These are phyloP conservation scores for Cygnus atratus DNA, from an alignment of 2,113 vertebrate genomes.

Conservation along the genomic window DNA sequence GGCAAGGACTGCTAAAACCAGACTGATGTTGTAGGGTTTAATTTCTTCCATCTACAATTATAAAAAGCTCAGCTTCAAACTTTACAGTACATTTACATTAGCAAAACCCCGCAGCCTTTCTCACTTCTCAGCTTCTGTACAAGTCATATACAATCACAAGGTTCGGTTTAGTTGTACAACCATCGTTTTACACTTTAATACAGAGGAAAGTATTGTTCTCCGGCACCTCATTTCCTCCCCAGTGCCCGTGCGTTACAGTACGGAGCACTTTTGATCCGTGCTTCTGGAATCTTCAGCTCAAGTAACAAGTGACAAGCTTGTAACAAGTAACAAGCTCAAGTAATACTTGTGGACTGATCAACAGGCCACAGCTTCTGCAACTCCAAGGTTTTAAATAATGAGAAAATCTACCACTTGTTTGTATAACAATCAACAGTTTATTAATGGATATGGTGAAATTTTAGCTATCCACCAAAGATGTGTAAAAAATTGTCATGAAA, in stretches of 20 bases:
- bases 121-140: slow-evolving; percentile 27
- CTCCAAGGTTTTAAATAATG: slow-evolving; percentile 54
- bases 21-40: slow-evolving; percentile 70
- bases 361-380: slow-evolving; percentile 14
- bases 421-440: slow-evolving; percentile 77
- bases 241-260: not conserved
- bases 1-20: slow-evolving; percentile 60
- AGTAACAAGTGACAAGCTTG: too few relatives aligned
- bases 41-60: slow-evolving; percentile 71
- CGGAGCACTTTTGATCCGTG: not conserved
- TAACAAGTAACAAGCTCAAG: too few relatives aligned
- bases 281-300: slow-evolving; percentile 9
- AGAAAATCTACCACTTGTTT: slow-evolving; percentile 57
- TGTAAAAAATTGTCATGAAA: slow-evolving; percentile 76
- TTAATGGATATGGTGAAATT: slow-evolving; percentile 73
- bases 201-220: slow-evolving; percentile 52
- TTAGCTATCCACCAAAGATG: slow-evolving; percentile 74
- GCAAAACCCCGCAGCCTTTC: not conserved
- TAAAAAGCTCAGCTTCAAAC: slow-evolving; percentile 54
- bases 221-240: not conserved
- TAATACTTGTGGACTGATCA: not conserved
- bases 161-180: slow-evolving; percentile 12
- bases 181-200: slow-evolving; percentile 63
- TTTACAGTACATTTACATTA: slow-evolving; percentile 64
- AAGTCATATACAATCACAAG: slow-evolving; percentile 53